These are phyloP conservation scores for Excalfactoria chinensis DNA, from an alignment of 2,113 vertebrate genomes.

Conservation along the genomic window DNA sequence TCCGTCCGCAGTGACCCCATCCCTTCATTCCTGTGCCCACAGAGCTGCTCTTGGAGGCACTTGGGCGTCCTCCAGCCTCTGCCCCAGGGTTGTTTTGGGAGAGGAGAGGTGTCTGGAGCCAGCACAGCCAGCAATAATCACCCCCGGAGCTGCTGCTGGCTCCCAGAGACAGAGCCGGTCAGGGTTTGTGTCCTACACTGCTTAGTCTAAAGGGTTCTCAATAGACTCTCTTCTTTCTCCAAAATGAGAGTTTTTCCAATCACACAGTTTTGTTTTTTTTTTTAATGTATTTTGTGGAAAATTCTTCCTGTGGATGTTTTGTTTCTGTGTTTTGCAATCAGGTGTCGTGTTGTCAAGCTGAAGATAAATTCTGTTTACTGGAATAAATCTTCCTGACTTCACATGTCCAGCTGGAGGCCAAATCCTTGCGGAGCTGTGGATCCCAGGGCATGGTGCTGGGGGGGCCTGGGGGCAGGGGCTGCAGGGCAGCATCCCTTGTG, in stretches of 20 bases:
- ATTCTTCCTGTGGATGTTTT: slow-evolving; percentile 62
- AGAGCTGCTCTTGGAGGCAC: background rate
- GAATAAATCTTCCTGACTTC: slow-evolving; percentile 68
- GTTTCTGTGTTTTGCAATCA: slow-evolving; percentile 30
- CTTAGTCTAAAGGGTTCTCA: slow-evolving; percentile 64
- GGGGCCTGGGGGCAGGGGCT: background rate
- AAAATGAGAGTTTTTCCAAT: slow-evolving; percentile 58
- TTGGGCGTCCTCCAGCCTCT: background rate
- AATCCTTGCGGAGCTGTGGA: background rate
- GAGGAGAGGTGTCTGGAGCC: background rate
- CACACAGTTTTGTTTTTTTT: background rate
- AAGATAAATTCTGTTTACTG: slow-evolving; percentile 68
- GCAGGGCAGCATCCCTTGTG: background rate
- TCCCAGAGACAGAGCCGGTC: slow-evolving; percentile 20
- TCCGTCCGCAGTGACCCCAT: slow-evolving; percentile 6
- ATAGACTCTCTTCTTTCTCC: background rate
- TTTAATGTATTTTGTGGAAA: slow-evolving; percentile 33
- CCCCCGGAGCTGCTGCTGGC: background rate
- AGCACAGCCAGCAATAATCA: slow-evolving; percentile 52
- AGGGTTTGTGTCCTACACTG: slow-evolving; percentile 52
- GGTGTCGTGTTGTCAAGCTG: slow-evolving; percentile 48
- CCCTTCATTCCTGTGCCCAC: background rate
- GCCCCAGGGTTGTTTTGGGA: background rate
- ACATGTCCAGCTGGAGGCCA: background rate
- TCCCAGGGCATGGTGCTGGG: background rate